These are phyloP conservation scores for Argyresthia goedartella DNA, from an alignment of 2,888 invertebrate genomes.

Conservation along the genomic window DNA sequence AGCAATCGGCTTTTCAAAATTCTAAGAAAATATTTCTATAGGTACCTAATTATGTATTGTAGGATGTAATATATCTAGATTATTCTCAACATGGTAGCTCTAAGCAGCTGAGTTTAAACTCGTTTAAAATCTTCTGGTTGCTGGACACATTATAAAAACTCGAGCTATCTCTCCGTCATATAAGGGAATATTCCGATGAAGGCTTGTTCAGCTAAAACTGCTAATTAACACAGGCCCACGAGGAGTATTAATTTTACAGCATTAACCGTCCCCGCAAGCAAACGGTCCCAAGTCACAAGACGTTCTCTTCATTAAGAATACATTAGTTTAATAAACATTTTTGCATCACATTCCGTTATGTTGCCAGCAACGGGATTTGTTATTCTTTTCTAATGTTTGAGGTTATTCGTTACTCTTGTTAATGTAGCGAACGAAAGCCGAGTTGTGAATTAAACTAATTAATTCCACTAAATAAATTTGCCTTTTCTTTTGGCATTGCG, in stretches of 20 bases:
- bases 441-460: constrained; percentile 3
- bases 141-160: no score
- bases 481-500: not conserved
- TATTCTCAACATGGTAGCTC: no score
- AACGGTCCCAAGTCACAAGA: constrained; percentile 12
- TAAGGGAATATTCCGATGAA: constrained; percentile 11
- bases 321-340: constrained; percentile 29
- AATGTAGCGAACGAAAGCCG: not conserved
- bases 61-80: no score
- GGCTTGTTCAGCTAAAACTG: constrained; percentile 18
- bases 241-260: constrained; percentile 33
- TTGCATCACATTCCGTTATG: constrained; percentile 9
- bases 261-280: constrained; percentile 29
- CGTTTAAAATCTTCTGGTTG: no score
- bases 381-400: not conserved
- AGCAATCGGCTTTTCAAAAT: no score
- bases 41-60: no score
- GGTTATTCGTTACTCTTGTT: not conserved
- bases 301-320: constrained; percentile 34
- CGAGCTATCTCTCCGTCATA: not conserved
- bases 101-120: no score
- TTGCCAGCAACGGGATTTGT: not conserved
- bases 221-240: constrained; percentile 36
- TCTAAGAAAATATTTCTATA: no score
- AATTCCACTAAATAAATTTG: constrained; percentile 3